Percentiles rank a stretch among this genome's conserved stretches.
These are phyloP conservation scores for Eucera pruinosa DNA, from an alignment of 2,888 invertebrate genomes.

Conservation along the genomic window DNA sequence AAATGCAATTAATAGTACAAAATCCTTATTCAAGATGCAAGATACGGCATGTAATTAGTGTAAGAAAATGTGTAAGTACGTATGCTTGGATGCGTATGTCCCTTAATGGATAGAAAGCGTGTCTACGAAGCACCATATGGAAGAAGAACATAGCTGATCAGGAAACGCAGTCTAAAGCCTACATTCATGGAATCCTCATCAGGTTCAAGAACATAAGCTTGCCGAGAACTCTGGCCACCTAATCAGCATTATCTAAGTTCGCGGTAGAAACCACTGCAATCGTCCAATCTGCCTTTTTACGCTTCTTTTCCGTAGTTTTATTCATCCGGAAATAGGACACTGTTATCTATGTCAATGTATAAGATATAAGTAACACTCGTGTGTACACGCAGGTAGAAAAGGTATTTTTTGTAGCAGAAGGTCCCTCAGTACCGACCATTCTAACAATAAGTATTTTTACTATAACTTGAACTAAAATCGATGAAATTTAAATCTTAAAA, in stretches of 20 bases:
- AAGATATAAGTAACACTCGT: too few relatives aligned
- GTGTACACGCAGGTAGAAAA: too few relatives aligned
- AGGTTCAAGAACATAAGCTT: slow-evolving; percentile 39
- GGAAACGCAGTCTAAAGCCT: slow-evolving; percentile 47
- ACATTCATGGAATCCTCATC: slow-evolving; percentile 52
- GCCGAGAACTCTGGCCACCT: slow-evolving; percentile 56
- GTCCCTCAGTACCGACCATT: too few relatives aligned
- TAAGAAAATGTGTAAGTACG: slow-evolving; percentile 32
- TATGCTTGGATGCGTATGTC: not conserved
- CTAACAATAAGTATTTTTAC: too few relatives aligned
- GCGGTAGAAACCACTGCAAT: slow-evolving; percentile 56
- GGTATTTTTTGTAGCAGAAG: too few relatives aligned
- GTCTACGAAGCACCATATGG: not conserved
- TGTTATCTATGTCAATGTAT: too few relatives aligned
- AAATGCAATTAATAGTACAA: slow-evolving; percentile 23
- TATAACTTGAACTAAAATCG: too few relatives aligned
- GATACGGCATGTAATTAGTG: slow-evolving; percentile 38
- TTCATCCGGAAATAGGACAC: not conserved
- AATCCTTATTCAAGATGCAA: slow-evolving; percentile 28
- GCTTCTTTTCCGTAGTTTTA: slow-evolving; percentile 14
- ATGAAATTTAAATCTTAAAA: too few relatives aligned
- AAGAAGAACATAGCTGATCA: slow-evolving; percentile 34
- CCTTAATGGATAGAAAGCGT: slow-evolving; percentile 12
- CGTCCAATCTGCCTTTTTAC: slow-evolving; percentile 54
- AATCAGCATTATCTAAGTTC: slow-evolving; percentile 63